phyloP scores from a whole-genome alignment of 2,888 invertebrate species.

The Stegana nigrithorax region DNA sequence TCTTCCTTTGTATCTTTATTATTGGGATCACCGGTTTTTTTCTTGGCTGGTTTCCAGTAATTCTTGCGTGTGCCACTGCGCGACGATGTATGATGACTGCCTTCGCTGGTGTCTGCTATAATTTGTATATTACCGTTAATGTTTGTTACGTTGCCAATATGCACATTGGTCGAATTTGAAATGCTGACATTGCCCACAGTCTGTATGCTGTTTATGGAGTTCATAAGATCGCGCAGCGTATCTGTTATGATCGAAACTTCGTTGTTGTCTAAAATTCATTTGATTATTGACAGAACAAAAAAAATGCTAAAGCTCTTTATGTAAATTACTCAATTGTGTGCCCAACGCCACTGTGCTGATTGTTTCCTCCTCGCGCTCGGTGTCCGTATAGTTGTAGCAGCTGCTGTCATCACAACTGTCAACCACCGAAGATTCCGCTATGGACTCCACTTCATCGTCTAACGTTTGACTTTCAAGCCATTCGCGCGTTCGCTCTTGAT shows the following conservation, averaged over 20 bases:
- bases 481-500: conserved; percentile 42
- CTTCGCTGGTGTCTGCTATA: conserved; percentile 37
- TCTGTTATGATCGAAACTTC: conserved; percentile 47
- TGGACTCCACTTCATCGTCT: conserved; percentile 42
- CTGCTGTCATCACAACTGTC: conserved; percentile 49
- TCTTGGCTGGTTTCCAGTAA: too few species aligned
- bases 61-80: conserved; percentile 17
- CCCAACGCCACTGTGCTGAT: conserved; percentile 45
- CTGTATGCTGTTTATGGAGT: conserved; percentile 59
- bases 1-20: conserved; percentile 21
- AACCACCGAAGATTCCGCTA: conserved; percentile 55
- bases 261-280: conserved; percentile 25
- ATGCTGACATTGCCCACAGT: conserved; percentile 66
- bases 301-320: background rate
- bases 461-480: conserved; percentile 40
- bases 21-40: background rate
- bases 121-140: conserved; percentile 69
- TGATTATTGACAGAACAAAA: background rate
- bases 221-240: conserved; percentile 55
- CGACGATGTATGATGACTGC: background rate
- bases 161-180: conserved; percentile 68
- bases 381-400: conserved; percentile 19
- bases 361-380: conserved; percentile 38
- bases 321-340: conserved; percentile 39
- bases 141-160: conserved; percentile 70